Conservation (phyloP, 92 coral and sea anemone genomes). For the Bergia puertoricense region DNA sequence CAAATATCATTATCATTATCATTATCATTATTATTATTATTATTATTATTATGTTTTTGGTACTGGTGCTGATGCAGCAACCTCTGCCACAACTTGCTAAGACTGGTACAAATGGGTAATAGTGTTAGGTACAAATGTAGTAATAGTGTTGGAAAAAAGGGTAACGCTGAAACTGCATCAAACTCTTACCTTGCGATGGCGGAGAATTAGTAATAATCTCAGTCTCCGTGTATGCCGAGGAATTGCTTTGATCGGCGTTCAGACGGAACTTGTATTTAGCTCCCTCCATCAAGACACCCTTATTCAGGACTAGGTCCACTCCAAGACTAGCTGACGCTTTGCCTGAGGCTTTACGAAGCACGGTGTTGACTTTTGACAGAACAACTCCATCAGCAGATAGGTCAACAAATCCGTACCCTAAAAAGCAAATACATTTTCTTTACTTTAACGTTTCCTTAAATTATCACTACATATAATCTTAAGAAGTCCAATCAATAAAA, state of each 20-base stretch:
- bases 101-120: no score
- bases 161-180: neutral
- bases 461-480: neutral
- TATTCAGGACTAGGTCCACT: slow-evolving; percentile 48
- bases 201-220: slow-evolving; percentile 64
- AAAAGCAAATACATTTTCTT: neutral
- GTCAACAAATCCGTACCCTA: slow-evolving; percentile 65
- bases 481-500: no score
- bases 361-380: neutral
- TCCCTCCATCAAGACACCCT: slow-evolving; percentile 52
- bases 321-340: neutral
- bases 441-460: neutral
- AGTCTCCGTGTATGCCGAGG: slow-evolving; percentile 66
- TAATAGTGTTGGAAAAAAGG: no score
- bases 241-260: slow-evolving; percentile 55
- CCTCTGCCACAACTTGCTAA: no score
- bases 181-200: slow-evolving; percentile 65
- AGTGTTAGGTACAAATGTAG: no score
- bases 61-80: no score
- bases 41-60: no score
- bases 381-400: slow-evolving; percentile 44
- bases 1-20: no score
- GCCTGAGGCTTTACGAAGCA: slow-evolving; percentile 30
- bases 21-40: no score
- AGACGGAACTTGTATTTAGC: slow-evolving; percentile 60